A percentile compares a stretch with the other conserved stretches of the same genome.
These are phyloP conservation scores for Ptychobarbus kaznakovi DNA, from an alignment of 2,797 vertebrate genomes.

Conservation along the genomic window DNA sequence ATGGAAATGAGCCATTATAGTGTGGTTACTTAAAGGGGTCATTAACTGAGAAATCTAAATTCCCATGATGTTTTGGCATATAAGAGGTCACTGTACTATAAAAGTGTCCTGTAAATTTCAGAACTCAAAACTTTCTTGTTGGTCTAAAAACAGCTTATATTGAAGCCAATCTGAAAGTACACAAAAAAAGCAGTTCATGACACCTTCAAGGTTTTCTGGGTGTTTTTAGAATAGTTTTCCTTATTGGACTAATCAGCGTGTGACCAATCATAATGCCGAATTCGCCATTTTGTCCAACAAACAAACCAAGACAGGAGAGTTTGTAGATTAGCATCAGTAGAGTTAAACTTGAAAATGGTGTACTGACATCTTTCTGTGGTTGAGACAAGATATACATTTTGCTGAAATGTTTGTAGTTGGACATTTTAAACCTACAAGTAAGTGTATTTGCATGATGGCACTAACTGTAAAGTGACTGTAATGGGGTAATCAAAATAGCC, in stretches of 20 bases:
- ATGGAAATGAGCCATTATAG: not conserved
- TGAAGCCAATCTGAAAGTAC: not conserved
- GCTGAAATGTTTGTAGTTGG: too few relatives aligned
- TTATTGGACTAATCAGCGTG: not conserved
- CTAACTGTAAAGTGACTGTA: too few relatives aligned
- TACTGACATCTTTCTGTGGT: not conserved
- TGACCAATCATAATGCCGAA: not conserved
- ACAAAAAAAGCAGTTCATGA: not conserved
- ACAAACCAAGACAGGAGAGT: not conserved
- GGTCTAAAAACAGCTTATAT: not conserved
- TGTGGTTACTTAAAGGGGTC: not conserved
- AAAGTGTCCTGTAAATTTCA: not conserved
- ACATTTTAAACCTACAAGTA: too few relatives aligned
- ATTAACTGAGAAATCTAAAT: not conserved
- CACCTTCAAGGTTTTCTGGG: not conserved
- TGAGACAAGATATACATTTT: not conserved
- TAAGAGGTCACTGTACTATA: not conserved
- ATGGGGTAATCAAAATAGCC: too few relatives aligned
- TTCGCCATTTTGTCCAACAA: not conserved
- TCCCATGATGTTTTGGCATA: not conserved
- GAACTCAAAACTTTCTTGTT: not conserved
- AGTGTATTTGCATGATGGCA: too few relatives aligned
- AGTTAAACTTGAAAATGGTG: not conserved
- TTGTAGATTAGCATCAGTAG: not conserved
- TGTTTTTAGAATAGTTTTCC: not conserved